Percentiles rank a stretch among this genome's conserved stretches.
phyloP scores from a whole-genome alignment of 2,797 vertebrate species.

The Tiaroga cobitis region DNA sequence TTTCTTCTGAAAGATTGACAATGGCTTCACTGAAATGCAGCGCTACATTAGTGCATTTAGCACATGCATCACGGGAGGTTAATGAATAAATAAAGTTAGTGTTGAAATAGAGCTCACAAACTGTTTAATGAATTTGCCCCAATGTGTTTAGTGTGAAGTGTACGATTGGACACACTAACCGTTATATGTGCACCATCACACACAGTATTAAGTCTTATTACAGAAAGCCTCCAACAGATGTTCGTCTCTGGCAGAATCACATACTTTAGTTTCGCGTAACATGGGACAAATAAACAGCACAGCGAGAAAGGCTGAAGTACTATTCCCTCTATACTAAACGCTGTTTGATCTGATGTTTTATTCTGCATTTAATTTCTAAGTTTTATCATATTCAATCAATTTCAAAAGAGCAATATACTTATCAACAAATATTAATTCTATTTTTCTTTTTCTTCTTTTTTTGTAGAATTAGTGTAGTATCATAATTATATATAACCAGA shows the following conservation, averaged over 20 bases:
- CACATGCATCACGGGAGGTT: neutral
- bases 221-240: neutral
- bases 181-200: neutral
- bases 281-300: neutral
- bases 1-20: neutral
- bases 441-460: neutral
- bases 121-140: neutral
- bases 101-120: neutral
- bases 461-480: neutral
- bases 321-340: neutral
- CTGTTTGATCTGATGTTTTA: neutral
- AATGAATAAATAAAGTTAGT: neutral
- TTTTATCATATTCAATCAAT: neutral
- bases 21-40: neutral
- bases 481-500: neutral
- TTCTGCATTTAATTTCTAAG: neutral
- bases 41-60: neutral
- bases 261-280: neutral
- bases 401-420: neutral
- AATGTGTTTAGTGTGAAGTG: neutral
- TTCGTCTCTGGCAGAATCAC: neutral
- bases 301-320: neutral
- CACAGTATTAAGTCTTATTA: neutral
- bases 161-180: neutral
- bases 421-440: neutral